Base-by-base conservation (phyloP, 2,113 vertebrate species). In the Lota lota region DNA sequence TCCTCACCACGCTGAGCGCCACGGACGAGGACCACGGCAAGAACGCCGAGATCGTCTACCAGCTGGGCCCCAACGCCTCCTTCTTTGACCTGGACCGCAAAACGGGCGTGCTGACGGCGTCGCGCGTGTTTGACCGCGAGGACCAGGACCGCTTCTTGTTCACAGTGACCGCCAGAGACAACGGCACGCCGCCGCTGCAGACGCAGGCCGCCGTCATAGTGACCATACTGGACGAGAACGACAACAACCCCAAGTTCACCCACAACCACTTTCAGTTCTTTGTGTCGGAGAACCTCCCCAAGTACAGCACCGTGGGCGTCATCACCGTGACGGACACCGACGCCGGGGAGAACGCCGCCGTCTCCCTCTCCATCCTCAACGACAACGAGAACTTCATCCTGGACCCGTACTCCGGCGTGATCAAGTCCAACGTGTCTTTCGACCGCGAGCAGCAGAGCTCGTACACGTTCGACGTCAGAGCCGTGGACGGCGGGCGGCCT, bases 181-280 rank as follows among this genome's bases (percentile, higher is more conserved):
- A 97, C 11, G 98, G 98, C 47, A 98, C 96, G 8, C 96, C 97
- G 67, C 97, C 97, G 68, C 90, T 99, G 70, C 96, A 98, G 81
- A 97, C 95, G 73, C 97, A 99, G 83, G 97, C 98, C 0, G 96
- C 96, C 4, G 95, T 99, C 33, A 98, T 99, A 71, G 98, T 99
- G 56, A 99, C 96, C 2, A 94, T 99, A 50, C 81, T 98, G 88
- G 98, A 99, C 0, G 96, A 99, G 88, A 99, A 99, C 60, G 98
- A 99, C 87, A 99, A 99, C 82, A 98, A 95, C 79, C 98, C 98
- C 51, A 99, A 98, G 87, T 99, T 99, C 86, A 99, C 97, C 67
- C 97, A 99, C 79, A 99, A 98, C 75, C 97, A 99, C 85, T 99
- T 99, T 89, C 96, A 99, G 80, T 99, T 99, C 88, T 99, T 98